Evolutionary conservation across 2,888 invertebrate genomes (phyloP).

Genomic region (Anaspis maculata): DNA sequence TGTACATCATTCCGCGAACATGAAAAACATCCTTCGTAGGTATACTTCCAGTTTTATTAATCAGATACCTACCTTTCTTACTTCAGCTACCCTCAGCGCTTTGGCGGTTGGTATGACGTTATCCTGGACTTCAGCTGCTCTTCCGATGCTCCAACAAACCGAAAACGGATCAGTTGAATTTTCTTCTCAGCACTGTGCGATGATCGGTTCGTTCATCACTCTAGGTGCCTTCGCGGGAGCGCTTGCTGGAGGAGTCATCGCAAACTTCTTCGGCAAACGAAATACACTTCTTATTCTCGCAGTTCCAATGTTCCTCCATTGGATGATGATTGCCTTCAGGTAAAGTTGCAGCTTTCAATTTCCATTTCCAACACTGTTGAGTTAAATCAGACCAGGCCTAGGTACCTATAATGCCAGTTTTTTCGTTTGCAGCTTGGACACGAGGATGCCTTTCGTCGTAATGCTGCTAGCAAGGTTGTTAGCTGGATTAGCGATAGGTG

Average conservation of each 20-base stretch:
- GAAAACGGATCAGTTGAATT: too few relatives aligned
- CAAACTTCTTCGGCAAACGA: constrained; percentile 49
- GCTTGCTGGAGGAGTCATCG: constrained; percentile 48
- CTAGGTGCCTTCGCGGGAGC: constrained; percentile 50
- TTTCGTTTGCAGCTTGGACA: constrained; percentile 40
- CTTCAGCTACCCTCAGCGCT: constrained; percentile 51
- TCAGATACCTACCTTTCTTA: too few relatives aligned
- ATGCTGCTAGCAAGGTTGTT: constrained; percentile 53
- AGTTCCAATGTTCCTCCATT: constrained; percentile 47
- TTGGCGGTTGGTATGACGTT: constrained; percentile 50
- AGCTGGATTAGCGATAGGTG: constrained; percentile 55
- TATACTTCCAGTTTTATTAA: too few relatives aligned
- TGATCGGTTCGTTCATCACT: constrained; percentile 48
- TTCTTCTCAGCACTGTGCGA: too few relatives aligned
- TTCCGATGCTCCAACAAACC: constrained; percentile 40
- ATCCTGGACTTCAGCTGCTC: constrained; percentile 52
- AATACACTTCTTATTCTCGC: constrained; percentile 47
- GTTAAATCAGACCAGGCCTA: too few relatives aligned
- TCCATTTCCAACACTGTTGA: neutral
- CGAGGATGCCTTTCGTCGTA: too few relatives aligned
- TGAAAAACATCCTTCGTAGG: too few relatives aligned
- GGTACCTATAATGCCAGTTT: constrained; percentile 17
- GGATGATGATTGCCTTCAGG: constrained; percentile 51
- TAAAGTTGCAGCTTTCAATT: constrained; percentile 21
- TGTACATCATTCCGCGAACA: too few relatives aligned